Conservation (phyloP, 2,113 vertebrate genomes). For the Brachyhypopomus occidentalis region DNA sequence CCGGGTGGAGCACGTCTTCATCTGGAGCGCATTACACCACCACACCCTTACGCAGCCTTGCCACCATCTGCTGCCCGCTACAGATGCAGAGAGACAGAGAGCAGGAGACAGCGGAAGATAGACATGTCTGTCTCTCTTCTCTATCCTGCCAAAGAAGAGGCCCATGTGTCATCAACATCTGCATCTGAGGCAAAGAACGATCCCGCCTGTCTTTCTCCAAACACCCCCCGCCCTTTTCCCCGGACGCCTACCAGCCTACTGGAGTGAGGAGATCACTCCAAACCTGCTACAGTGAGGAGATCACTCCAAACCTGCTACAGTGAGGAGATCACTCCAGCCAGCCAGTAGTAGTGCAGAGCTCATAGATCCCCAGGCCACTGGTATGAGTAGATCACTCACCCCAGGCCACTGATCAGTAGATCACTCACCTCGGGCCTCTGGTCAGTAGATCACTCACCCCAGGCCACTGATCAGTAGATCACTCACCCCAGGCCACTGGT, state of each 20-base stretch:
- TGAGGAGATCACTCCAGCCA: no score
- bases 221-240: slow-evolving; percentile 29
- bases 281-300: no score
- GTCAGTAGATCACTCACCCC: no score
- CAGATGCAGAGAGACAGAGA: not conserved
- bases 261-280: no score
- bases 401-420: no score
- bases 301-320: no score
- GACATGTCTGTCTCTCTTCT: slow-evolving; percentile 14
- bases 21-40: slow-evolving; percentile 66
- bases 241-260: slow-evolving; percentile 24
- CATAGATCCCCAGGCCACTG: no score
- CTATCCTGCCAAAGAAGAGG: slow-evolving; percentile 10
- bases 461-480: no score
- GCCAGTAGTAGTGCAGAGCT: no score
- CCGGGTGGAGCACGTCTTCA: slow-evolving; percentile 58
- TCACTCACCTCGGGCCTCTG: no score
- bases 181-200: slow-evolving; percentile 54
- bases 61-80: not conserved
- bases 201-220: slow-evolving; percentile 52
- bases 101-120: not conserved
- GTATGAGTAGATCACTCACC: no score
- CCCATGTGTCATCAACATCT: slow-evolving; percentile 54
- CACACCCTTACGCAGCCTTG: slow-evolving; percentile 43
- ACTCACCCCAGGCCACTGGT: no score